A percentile compares a stretch with the other conserved stretches of the same genome.
Evolutionary conservation across 2,888 invertebrate genomes (phyloP).

Genomic region (Barypeithes pellucidus): DNA sequence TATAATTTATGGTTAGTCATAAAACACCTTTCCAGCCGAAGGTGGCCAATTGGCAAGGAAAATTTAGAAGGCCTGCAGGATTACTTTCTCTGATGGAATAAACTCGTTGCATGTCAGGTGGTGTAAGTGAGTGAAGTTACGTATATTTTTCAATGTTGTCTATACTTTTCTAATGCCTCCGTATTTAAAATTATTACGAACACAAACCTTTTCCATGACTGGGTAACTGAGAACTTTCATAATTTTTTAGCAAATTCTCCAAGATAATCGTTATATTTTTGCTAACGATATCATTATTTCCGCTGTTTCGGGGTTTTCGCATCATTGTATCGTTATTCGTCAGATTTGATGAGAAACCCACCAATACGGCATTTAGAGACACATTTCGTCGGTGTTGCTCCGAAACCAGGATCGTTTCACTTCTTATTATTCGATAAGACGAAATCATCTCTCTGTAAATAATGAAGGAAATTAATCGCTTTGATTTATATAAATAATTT

Average conservation of each 20-base stretch:
- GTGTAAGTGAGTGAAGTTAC: too few relatives aligned
- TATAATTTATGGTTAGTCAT: too few relatives aligned
- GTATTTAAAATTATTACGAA: background rate
- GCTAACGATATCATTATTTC: constrained; percentile 72
- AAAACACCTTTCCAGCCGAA: too few relatives aligned
- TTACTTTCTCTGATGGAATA: too few relatives aligned
- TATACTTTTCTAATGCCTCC: too few relatives aligned
- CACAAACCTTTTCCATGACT: constrained; percentile 88
- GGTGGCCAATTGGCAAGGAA: too few relatives aligned
- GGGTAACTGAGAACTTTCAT: constrained; percentile 91
- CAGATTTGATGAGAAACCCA: constrained; percentile 58
- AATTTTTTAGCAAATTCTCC: constrained; percentile 90
- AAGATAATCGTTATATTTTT: constrained; percentile 89
- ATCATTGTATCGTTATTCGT: constrained; percentile 36
- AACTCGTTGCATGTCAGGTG: too few relatives aligned
- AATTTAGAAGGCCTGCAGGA: too few relatives aligned
- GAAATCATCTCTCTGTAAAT: constrained; percentile 51
- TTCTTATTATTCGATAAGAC: constrained; percentile 46
- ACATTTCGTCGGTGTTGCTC: constrained; percentile 57
- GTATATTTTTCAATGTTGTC: too few relatives aligned
- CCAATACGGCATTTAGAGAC: constrained; percentile 58
- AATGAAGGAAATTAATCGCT: constrained; percentile 28
- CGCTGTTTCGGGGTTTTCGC: constrained; percentile 54
- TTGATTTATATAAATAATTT: constrained; percentile 14
- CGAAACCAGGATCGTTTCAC: constrained; percentile 56